These are phyloP conservation scores for Agriopis aurantiaria DNA, from an alignment of 2,888 invertebrate genomes.

Conservation along the genomic window DNA sequence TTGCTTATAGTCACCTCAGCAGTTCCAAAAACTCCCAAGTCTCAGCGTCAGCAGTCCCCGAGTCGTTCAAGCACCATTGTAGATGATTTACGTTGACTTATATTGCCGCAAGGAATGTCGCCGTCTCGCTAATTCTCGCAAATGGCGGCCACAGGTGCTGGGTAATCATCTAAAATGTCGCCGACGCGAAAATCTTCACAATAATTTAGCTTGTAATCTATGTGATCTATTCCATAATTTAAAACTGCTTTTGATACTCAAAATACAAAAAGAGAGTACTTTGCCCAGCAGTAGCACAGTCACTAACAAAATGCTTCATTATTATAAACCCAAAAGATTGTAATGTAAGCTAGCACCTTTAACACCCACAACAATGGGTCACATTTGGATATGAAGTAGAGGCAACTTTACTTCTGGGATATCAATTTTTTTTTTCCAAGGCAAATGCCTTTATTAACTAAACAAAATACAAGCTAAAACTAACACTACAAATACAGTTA, in stretches of 20 bases:
- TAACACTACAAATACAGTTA: no score
- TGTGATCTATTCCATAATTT: background rate
- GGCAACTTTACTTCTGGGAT: no score
- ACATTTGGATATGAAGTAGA: no score
- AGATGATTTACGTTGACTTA: constrained; percentile 43
- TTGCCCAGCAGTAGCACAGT: no score
- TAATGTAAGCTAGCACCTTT: no score
- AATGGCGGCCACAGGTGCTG: constrained; percentile 42
- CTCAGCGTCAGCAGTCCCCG: constrained; percentile 1
- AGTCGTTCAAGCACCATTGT: constrained; percentile 13
- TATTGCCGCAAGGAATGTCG: constrained; percentile 36
- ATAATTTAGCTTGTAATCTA: background rate
- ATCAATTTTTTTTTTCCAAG: no score
- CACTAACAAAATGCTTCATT: no score
- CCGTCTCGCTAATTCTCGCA: constrained; percentile 33
- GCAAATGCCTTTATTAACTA: no score
- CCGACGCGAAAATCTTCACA: background rate
- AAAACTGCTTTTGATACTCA: background rate
- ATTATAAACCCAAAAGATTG: no score
- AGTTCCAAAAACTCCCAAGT: background rate
- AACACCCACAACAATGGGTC: no score
- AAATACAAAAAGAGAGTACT: no score
- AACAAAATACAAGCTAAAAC: no score
- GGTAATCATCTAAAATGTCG: constrained; percentile 33
- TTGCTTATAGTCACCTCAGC: background rate